phyloP scores from a whole-genome alignment of 2,797 vertebrate species.

The Sebastes jordani region DNA sequence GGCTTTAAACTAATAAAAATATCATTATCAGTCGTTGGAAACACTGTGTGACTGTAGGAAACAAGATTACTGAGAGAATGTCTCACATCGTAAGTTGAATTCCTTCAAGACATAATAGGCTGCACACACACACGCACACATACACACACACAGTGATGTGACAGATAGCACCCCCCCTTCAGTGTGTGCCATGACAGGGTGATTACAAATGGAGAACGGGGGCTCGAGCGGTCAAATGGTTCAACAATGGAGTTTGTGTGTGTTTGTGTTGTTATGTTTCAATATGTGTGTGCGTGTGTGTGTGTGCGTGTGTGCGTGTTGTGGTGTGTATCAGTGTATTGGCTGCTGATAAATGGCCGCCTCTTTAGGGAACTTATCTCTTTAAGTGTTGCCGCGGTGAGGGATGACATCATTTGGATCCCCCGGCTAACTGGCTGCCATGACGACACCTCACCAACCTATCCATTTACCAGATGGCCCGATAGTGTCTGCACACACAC shows the following conservation, averaged over 20 bases:
- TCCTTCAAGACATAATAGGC: constrained; percentile 19
- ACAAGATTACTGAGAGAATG: not conserved
- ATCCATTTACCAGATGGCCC: constrained; percentile 99
- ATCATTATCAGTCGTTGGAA: not conserved
- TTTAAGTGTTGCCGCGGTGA: constrained; percentile 96
- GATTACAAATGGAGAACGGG: constrained; percentile 61
- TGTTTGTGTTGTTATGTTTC: constrained; percentile 46
- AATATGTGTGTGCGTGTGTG: constrained; percentile 9
- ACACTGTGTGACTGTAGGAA: not conserved
- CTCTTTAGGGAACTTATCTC: constrained; percentile 99
- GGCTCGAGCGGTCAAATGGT: constrained; percentile 78
- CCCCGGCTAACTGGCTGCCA: constrained; percentile 93
- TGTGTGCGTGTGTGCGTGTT: constrained; percentile 27
- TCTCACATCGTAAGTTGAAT: constrained; percentile 7
- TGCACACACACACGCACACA: not conserved
- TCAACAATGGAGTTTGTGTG: constrained; percentile 89
- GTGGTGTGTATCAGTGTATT: constrained; percentile 64
- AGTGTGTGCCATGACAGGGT: constrained; percentile 47
- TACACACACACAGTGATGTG: constrained; percentile 13
- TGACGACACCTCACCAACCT: constrained; percentile 92
- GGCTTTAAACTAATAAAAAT: not conserved
- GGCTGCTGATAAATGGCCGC: constrained; percentile 97
- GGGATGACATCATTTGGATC: constrained; percentile 99
- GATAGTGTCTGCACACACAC: constrained; percentile 87
- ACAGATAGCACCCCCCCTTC: not conserved